Evolutionary conservation across 2,888 invertebrate genomes (phyloP), one percentile per base, ranked within the genome.

Genomic region (Erpobdella octoculata): DNA sequence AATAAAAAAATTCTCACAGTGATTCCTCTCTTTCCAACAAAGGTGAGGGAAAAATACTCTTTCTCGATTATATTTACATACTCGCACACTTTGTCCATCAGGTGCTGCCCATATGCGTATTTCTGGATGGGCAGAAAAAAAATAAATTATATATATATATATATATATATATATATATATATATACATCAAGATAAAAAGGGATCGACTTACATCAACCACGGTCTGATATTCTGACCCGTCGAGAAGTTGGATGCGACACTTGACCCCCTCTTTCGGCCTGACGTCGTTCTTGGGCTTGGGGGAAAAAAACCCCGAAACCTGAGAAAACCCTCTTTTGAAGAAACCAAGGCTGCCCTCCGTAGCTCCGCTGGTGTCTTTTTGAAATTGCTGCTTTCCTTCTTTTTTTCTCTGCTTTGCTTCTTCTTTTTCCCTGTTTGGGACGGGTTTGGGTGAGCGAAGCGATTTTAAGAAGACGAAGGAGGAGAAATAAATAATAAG

Each of bases 31-130:
- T 48, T 73, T 66, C 93, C 92, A 73, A 89, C 88, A 84, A 91
- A 93, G 74, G 90, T 88, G 70, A 96, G 86, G 2, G 95, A 94
- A 83, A 96, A 96, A 85, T 95, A 96, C 84, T 96, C 95, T 83
- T 90, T 92, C 85, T 96, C 96, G 77, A 92, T 86, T 70, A 96
- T 87, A 85, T 95, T 93, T 78, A 95, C 87, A 75, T 89, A 89
- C 79, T 92, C 91, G 84, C 94, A 93, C 75, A 95, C 91, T 84
- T 89, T 89, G 80, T 90, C 90, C 74, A 94, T 86, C 68, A 96
- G 86, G 78, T 93, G 92, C 79, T 90, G 89, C 6, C 95, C 95
- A 81, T 90, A 90, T 72, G 92, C 90, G 84, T 92, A 92, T 82
- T 92, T 89, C 93, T 94, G 86, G 0, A 88, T 85, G 58, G 74